Base-by-base conservation (phyloP, 2,113 vertebrate species). In the Caretta caretta region DNA sequence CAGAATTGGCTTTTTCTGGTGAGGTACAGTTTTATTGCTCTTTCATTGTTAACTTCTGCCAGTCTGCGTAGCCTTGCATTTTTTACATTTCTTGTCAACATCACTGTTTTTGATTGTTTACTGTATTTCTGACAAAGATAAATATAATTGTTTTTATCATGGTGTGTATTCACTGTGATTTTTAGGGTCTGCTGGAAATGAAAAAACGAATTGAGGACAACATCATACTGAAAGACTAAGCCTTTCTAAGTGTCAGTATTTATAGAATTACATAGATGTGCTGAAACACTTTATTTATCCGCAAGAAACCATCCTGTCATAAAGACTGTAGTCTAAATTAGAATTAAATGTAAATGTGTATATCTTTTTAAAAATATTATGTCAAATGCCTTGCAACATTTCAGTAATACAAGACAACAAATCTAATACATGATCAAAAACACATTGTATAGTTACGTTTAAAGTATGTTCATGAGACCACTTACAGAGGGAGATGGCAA, bases 51-150 rank as follows among this genome's bases (percentile, higher is more conserved):
- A 75, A 75, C 89, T 29, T 59, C 53, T 81, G 62, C 59, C 84
- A 75, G 2, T 89, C 16, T 0, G 2, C 11, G 14, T 69, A 76
- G 42, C 57, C 0, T 9, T 31, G 14, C 27, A 14, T 3, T 49
- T 31, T 57, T 49, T 80, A 86, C 50, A 10, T 1, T 57, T 80
- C 38, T 49, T 90, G 53, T 50, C 62, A 75, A 75, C n/a, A 22
- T 75, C n/a, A 75, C 20, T 42, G 17, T 17, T 72, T 38, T 38
- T 72, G n/a, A 75, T 22, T 72, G 35, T 72, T 72, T 75, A 38
- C 6, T 38, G 65, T 42, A 75, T 75, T 75, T n/a, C 59, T 62
- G 31, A 62, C 29, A 62, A 7, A 31, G 14, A 13, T 62, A 62
- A 57, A 57, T 17, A 59, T 27, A 24, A 27, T 12, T 59, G 10